Evolutionary conservation across 2,797 vertebrate genomes (phyloP).

Genomic region (Micromesistius poutassou): DNA sequence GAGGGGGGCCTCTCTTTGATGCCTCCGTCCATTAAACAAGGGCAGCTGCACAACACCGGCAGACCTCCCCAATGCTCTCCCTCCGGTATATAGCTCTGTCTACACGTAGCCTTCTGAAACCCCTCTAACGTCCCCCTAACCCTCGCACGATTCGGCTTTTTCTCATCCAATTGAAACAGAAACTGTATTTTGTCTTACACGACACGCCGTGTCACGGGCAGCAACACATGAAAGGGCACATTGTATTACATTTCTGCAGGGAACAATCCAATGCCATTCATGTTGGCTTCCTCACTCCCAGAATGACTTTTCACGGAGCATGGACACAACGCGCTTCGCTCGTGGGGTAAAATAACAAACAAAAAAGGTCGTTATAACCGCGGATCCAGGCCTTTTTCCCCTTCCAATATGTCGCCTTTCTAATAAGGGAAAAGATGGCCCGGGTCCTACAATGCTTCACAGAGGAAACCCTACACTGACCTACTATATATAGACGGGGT

Average conservation of each 20-base stretch:
- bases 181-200: not conserved
- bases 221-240: not conserved
- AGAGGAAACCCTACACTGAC: constrained; percentile 66
- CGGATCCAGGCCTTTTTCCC: not conserved
- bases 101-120: not conserved
- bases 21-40: not conserved
- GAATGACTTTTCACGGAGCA: not conserved
- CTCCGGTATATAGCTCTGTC: not conserved
- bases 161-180: not conserved
- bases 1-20: not conserved
- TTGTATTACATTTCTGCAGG: not conserved
- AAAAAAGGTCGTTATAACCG: not conserved
- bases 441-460: constrained; percentile 53
- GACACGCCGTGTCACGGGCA: not conserved
- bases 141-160: not conserved
- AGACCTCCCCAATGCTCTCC: not conserved
- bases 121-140: not conserved
- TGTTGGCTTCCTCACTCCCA: not conserved
- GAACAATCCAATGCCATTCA: not conserved
- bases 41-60: not conserved
- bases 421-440: constrained; percentile 49
- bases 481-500: constrained; percentile 67
- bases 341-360: not conserved
- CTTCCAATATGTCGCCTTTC: constrained; percentile 22
- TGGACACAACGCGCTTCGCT: not conserved